phyloP scores from a whole-genome alignment of 2,888 invertebrate genomes.

The Yponomeuta plumbellus region DNA sequence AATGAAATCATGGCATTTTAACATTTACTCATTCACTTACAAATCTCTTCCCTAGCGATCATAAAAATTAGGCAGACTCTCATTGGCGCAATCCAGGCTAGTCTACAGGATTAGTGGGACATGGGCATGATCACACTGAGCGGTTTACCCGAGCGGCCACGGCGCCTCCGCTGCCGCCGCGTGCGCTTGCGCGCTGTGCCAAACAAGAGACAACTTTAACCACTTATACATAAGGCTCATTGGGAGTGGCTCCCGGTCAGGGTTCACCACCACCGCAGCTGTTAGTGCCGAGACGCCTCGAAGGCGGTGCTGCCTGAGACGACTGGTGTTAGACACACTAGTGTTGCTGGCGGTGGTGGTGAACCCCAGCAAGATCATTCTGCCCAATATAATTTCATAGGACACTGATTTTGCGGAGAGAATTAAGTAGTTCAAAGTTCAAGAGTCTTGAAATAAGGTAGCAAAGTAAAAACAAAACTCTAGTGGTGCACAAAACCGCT shows the following conservation, averaged over 20 bases:
- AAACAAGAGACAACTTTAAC: constrained; percentile 1
- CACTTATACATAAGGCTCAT: background rate
- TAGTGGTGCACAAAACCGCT: background rate
- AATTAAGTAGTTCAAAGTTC: background rate
- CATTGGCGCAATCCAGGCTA: background rate
- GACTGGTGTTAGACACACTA: background rate
- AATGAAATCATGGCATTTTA: too few species aligned
- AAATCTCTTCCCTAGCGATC: too few species aligned
- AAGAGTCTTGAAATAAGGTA: background rate
- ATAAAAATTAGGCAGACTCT: background rate
- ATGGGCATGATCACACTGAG: background rate
- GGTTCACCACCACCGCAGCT: background rate
- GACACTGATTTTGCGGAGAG: too few species aligned
- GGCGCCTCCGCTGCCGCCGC: background rate
- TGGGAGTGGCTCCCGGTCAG: background rate
- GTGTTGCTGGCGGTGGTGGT: background rate
- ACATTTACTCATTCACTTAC: too few species aligned
- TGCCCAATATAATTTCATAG: background rate
- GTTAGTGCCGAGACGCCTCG: background rate
- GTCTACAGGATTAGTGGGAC: background rate
- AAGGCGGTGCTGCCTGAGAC: background rate
- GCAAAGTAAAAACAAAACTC: background rate
- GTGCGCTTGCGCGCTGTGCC: background rate
- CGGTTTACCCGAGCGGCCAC: background rate
- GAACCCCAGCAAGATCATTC: background rate